Base-by-base conservation (phyloP, 2,888 invertebrate genomes). In the Sycophila texana region DNA sequence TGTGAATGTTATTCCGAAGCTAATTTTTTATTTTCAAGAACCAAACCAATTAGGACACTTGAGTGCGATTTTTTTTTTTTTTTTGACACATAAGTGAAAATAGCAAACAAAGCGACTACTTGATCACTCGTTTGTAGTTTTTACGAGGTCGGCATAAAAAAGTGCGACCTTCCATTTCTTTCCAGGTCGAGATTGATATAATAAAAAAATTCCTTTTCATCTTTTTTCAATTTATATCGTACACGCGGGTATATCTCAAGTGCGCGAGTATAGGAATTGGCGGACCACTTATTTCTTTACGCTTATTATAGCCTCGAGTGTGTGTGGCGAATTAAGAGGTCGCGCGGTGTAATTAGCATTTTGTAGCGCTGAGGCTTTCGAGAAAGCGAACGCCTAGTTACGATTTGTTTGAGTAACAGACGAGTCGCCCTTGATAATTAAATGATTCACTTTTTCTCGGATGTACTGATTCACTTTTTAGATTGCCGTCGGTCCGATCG, bases 341-440 rank as follows among this genome's bases (percentile, higher is more conserved):
- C 51, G 16, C 30, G 63, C 39, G 57, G 47, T 55, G 58, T 49
- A 72, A 72, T 80, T 76, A 66, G 75, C 67, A 80, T 76, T 73
- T 76, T 20, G 49, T 74, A n/a, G 63, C 49, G 58, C 16, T 10
- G 60, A 58, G 66, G 16, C 53, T 47, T 4, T 71, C 79, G 75
- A 75, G 74, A 79, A 72, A 70, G 74, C 74, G 58, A 74, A 76
- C 74, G 67, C 77, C 80, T 80, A 70, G 80, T 74, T 77, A 80
- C 80, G 58, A 77, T 80, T 80, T 74, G 77, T 77, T 77, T 74
- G 76, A 74, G 76, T 74, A 80, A 77, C 74, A 76, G 80, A 65
- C 53, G 77, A 65, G 57, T 68, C 26, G 77, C 57, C 80, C 80
- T 80, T 80, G 77, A 76, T 74, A 80, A 77, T 74, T 77, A 73